A percentile compares a stretch with the other conserved stretches of the same genome.
phyloP scores from a whole-genome alignment of 2,888 invertebrate species.

The Drosophila incognita region DNA sequence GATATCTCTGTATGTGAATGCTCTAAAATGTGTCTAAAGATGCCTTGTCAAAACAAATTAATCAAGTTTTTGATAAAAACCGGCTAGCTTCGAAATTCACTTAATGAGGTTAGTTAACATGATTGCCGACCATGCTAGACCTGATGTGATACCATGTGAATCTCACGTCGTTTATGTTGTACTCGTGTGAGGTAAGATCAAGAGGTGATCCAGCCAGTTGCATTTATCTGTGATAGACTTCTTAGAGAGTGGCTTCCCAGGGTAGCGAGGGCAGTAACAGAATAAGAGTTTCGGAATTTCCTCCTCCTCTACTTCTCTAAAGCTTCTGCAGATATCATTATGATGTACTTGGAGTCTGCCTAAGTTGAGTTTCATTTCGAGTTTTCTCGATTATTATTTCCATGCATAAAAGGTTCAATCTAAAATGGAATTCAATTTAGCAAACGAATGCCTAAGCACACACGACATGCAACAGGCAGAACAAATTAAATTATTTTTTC shows the following conservation, averaged over 20 bases:
- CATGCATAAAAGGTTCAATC: slow-evolving; percentile 39
- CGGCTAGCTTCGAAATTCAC: neutral
- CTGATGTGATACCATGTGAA: no score
- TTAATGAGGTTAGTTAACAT: neutral
- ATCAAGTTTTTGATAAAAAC: neutral
- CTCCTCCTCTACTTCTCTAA: neutral
- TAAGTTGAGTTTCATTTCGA: no score
- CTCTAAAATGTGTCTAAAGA: neutral
- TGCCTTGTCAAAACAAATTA: neutral
- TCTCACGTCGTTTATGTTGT: neutral
- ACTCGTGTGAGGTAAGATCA: neutral
- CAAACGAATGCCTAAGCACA: slow-evolving; percentile 24
- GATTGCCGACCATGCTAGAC: neutral
- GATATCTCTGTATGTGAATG: neutral
- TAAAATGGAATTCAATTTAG: slow-evolving; percentile 51
- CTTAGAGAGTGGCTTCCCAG: neutral
- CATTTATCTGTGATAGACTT: neutral
- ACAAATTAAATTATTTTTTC: slow-evolving; percentile 70
- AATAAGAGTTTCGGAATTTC: neutral
- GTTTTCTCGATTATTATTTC: slow-evolving; percentile 20
- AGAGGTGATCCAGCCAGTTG: neutral
- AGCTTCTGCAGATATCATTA: neutral
- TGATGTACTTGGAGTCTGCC: neutral
- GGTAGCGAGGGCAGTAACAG: neutral
- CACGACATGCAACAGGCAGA: slow-evolving; percentile 57